These are phyloP conservation scores for Pollachius pollachius DNA, from an alignment of 2,113 vertebrate genomes.

Conservation along the genomic window DNA sequence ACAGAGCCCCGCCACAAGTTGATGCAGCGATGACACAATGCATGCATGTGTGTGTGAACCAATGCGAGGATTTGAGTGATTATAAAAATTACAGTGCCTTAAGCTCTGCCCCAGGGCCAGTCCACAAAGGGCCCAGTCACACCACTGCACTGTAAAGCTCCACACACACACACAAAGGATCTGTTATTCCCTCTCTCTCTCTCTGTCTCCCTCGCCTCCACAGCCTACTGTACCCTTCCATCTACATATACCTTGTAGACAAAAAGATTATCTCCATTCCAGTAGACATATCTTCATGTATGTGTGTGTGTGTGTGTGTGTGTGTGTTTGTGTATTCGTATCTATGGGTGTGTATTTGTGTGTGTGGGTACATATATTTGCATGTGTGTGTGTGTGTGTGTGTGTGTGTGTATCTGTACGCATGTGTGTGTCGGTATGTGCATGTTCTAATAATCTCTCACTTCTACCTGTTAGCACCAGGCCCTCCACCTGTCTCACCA, in stretches of 20 bases:
- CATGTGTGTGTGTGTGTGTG: constrained; percentile 29
- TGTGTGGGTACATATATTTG: constrained; percentile 23
- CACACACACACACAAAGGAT: no score
- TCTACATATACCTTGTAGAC: constrained; percentile 56
- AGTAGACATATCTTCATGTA: constrained; percentile 55
- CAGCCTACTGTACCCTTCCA: constrained; percentile 35
- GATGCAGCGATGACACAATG: no score
- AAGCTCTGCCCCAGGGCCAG: no score
- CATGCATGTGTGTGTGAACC: no score
- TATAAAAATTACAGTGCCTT: no score
- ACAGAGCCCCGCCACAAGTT: no score
- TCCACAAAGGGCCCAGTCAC: no score
- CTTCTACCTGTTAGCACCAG: constrained; percentile 60
- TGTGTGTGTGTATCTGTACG: constrained; percentile 23
- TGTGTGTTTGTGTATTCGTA: constrained; percentile 25
- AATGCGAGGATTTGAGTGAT: no score
- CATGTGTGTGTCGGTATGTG: constrained; percentile 17
- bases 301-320: constrained; percentile 29
- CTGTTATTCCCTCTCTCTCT: constrained; percentile 1
- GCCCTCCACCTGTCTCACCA: constrained; percentile 41
- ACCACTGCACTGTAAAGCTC: no score
- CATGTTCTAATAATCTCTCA: constrained; percentile 64
- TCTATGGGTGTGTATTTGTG: constrained; percentile 28
- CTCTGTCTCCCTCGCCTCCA: constrained; percentile 7
- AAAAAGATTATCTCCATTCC: constrained; percentile 59